Conservation (phyloP, 2,797 vertebrate species). For the Urophycis tenuis region DNA sequence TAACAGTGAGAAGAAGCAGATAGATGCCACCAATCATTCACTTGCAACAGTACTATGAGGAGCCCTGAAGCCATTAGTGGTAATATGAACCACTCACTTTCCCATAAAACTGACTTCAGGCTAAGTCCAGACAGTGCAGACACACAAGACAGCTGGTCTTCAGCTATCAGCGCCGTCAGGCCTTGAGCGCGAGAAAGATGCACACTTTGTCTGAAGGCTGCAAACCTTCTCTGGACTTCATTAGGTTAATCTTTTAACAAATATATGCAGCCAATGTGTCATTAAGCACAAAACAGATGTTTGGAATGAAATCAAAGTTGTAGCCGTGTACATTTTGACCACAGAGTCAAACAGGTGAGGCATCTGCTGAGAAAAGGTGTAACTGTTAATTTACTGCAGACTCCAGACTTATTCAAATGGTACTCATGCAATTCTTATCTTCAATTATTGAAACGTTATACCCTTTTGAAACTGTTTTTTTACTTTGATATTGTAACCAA, state of each 20-base stretch:
- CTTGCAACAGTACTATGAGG: slow-evolving; percentile 8
- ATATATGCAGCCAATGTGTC: not conserved
- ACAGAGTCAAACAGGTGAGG: not conserved
- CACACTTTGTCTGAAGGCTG: not conserved
- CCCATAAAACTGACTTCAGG: slow-evolving; percentile 4
- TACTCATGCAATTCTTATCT: not conserved
- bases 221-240: not conserved
- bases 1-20: slow-evolving; percentile 13
- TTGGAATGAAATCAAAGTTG: not conserved
- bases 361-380: too few species aligned
- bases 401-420: not conserved
- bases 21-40: slow-evolving; percentile 6
- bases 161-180: not conserved
- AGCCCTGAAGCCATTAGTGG: slow-evolving; percentile 7
- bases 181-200: not conserved
- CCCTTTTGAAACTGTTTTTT: too few species aligned
- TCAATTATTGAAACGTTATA: too few species aligned
- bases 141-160: not conserved
- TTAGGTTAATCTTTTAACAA: not conserved
- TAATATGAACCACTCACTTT: slow-evolving; percentile 7
- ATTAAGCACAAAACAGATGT: not conserved
- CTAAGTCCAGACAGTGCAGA: not conserved
- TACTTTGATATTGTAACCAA: too few species aligned
- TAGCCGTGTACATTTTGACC: not conserved
- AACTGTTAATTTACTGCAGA: too few species aligned